Evolutionary conservation across 2,113 vertebrate species (phyloP).

Genomic region (Stigmatopora argus): DNA sequence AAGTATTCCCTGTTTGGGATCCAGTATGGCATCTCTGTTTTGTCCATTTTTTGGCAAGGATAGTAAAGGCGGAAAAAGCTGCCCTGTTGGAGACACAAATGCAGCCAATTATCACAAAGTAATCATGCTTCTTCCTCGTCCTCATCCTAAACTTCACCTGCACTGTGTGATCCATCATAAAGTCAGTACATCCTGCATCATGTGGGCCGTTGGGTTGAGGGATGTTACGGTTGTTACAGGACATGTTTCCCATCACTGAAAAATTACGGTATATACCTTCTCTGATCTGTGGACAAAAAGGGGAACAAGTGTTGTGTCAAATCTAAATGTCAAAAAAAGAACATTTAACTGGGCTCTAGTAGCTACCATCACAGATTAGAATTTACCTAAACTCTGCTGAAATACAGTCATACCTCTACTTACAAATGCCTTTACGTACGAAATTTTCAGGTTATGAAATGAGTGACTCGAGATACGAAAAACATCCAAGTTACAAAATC

Average conservation of each 20-base stretch:
- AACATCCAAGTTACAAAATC: too few species aligned
- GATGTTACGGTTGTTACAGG: constrained; percentile 68
- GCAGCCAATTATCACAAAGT: not conserved
- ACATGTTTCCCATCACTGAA: constrained; percentile 64
- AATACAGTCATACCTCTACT: too few species aligned
- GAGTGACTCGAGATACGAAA: too few species aligned
- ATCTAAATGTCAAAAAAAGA: not conserved
- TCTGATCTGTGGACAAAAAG: constrained; percentile 33
- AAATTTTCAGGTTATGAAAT: too few species aligned
- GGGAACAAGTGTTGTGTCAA: not conserved
- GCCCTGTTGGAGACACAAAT: constrained; percentile 66
- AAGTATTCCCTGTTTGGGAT: constrained; percentile 87
- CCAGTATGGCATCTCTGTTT: constrained; percentile 74
- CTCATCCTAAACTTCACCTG: constrained; percentile 63
- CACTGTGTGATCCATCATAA: constrained; percentile 80
- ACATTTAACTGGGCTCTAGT: not conserved
- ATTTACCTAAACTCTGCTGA: not conserved
- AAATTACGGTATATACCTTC: constrained; percentile 18
- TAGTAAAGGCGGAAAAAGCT: constrained; percentile 89
- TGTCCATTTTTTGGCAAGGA: constrained; percentile 69
- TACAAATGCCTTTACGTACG: too few species aligned
- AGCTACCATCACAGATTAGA: not conserved
- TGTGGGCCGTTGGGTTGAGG: constrained; percentile 81
- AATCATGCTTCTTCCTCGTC: not conserved
- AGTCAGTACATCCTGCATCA: constrained; percentile 81